phyloP scores from a whole-genome alignment of 1,140 invertebrate species.

The Calephelis virginiensis region DNA sequence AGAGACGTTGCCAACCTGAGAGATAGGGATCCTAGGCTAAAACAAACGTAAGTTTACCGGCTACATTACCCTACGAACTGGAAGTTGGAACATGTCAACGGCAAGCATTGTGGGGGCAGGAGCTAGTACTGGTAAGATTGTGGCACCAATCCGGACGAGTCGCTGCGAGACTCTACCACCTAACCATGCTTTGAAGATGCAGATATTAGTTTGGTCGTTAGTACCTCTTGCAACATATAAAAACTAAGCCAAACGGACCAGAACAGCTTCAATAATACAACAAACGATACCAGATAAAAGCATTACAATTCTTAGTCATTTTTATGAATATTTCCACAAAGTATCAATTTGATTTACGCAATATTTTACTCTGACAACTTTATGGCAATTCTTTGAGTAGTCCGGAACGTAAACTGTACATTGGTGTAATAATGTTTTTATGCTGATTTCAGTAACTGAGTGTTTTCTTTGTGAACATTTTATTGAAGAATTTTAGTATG shows the following conservation, averaged over 20 bases:
- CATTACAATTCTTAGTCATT: constrained; percentile 7
- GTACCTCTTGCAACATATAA: background rate
- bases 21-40: too few species aligned
- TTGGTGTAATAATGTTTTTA: constrained; percentile 6
- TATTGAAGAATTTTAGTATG: too few species aligned
- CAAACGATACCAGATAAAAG: background rate
- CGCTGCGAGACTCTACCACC: too few species aligned
- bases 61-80: too few species aligned
- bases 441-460: background rate
- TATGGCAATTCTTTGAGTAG: constrained; percentile 7
- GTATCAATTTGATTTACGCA: constrained; percentile 7
- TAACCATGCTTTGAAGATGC: too few species aligned
- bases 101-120: too few species aligned
- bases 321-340: constrained; percentile 11
- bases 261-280: background rate
- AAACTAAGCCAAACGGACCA: background rate
- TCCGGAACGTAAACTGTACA: constrained; percentile 1
- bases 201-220: too few species aligned
- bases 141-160: too few species aligned
- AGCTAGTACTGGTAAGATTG: too few species aligned
- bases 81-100: too few species aligned
- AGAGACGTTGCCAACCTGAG: too few species aligned
- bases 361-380: constrained; percentile 10
- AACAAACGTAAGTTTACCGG: too few species aligned
- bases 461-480: background rate